Percentiles rank a stretch among this genome's conserved stretches.
Evolutionary conservation across 2,888 invertebrate species (phyloP).

Genomic region (Caenorhabditis parvicauda): DNA sequence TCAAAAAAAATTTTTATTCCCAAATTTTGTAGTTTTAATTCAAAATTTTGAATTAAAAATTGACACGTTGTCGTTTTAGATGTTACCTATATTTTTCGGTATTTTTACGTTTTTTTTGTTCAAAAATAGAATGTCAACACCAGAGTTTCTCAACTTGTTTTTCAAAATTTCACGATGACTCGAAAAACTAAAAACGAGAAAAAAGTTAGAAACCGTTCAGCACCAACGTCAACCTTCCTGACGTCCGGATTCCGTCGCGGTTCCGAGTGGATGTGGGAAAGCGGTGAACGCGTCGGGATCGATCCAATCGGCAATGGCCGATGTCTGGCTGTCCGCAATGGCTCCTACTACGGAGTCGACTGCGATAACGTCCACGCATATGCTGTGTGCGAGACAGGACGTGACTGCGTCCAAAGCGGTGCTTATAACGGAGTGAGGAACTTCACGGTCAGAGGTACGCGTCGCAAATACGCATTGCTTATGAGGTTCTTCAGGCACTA

Average conservation of each 20-base stretch:
- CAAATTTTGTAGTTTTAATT: too few relatives aligned
- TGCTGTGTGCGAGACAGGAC: slow-evolving; percentile 38
- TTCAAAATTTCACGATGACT: too few relatives aligned
- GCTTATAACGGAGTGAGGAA: slow-evolving; percentile 8
- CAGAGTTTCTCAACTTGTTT: neutral
- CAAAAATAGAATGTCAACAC: neutral
- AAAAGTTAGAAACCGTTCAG: slow-evolving; percentile 11
- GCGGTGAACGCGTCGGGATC: slow-evolving; percentile 28
- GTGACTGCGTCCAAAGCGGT: slow-evolving; percentile 25
- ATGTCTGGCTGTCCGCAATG: slow-evolving; percentile 29
- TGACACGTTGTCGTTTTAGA: too few relatives aligned
- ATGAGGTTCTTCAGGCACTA: slow-evolving; percentile 18
- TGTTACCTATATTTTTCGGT: neutral
- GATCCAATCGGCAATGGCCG: slow-evolving; percentile 21
- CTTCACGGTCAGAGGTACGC: slow-evolving; percentile 1
- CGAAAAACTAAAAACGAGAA: too few relatives aligned
- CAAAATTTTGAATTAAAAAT: too few relatives aligned
- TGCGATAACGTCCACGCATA: slow-evolving; percentile 32
- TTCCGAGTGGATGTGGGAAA: slow-evolving; percentile 45
- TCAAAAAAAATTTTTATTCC: too few relatives aligned
- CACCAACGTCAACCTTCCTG: slow-evolving; percentile 19
- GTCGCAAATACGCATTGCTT: too few relatives aligned
- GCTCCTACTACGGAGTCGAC: slow-evolving; percentile 26
- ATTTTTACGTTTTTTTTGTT: neutral
- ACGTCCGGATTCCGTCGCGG: slow-evolving; percentile 46